phyloP scores from a whole-genome alignment of 2,888 invertebrate species.

The Sphinx pinastri region DNA sequence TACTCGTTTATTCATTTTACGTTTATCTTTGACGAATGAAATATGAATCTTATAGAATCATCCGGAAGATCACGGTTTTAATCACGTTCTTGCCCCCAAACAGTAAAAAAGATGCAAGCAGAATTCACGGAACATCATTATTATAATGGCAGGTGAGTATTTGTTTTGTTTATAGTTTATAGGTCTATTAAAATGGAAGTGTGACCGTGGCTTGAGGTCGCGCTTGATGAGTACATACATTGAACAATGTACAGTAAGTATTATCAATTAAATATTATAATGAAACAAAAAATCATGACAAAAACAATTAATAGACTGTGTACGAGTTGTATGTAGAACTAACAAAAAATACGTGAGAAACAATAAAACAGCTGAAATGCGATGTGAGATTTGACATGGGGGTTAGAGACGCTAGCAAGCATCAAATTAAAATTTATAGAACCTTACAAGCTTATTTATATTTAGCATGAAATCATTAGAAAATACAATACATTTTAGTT shows the following conservation, averaged over 20 bases:
- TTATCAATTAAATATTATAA: constrained; percentile 10
- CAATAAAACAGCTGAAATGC: constrained; percentile 2
- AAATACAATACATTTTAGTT: too few relatives aligned
- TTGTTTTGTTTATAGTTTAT: background rate
- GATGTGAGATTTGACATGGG: too few relatives aligned
- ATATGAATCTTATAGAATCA: too few relatives aligned
- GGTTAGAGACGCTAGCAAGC: background rate
- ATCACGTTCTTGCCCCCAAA: background rate
- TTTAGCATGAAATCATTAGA: background rate
- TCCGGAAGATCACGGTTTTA: background rate
- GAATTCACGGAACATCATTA: background rate
- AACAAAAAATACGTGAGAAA: constrained; percentile 20
- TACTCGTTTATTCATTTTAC: too few relatives aligned
- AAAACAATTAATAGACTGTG: constrained; percentile 6
- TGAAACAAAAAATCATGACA: constrained; percentile 8
- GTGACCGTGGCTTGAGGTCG: constrained; percentile 7
- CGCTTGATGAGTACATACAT: constrained; percentile 1
- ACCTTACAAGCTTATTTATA: background rate
- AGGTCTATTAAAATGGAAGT: constrained; percentile 1
- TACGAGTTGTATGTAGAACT: background rate
- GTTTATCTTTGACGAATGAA: too few relatives aligned
- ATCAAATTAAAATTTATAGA: background rate
- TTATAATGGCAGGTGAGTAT: background rate
- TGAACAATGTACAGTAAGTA: constrained; percentile 9
- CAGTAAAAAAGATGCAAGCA: background rate